phyloP scores from a whole-genome alignment of 2,113 vertebrate genomes.

The Uria lomvia region DNA sequence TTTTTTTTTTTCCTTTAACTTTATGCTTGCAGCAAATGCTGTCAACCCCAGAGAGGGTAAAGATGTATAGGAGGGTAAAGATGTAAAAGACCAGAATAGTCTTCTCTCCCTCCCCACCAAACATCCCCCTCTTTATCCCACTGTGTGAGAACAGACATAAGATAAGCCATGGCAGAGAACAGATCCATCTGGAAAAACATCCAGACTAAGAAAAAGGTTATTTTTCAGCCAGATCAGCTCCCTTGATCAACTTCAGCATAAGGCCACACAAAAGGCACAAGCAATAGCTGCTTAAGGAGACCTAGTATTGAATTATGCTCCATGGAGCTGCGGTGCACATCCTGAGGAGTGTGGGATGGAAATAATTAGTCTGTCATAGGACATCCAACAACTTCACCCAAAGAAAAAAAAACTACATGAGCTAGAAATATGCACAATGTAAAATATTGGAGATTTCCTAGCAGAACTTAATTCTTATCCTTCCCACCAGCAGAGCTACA shows the following conservation, averaged over 20 bases:
- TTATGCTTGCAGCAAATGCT: background rate
- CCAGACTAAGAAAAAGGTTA: background rate
- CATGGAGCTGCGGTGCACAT: background rate
- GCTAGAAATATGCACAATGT: background rate
- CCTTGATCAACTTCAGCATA: background rate
- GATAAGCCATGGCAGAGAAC: background rate
- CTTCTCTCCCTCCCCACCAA: background rate
- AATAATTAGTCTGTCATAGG: background rate
- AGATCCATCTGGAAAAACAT: background rate
- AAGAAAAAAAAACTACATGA: background rate
- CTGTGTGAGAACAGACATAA: background rate
- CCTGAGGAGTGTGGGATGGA: background rate
- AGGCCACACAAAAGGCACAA: background rate
- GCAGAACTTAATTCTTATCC: background rate
- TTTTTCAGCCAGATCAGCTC: background rate
- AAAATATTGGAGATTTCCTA: background rate
- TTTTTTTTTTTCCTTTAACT: too few species aligned
- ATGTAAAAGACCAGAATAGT: background rate
- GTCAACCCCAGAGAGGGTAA: background rate
- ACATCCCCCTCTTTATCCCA: background rate
- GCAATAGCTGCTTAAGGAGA: background rate
- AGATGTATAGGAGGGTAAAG: background rate
- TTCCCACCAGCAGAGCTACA: background rate
- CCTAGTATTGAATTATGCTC: background rate
- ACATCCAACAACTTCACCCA: background rate